Percentiles rank a stretch among this genome's conserved stretches.
phyloP scores from a whole-genome alignment of 2,113 vertebrate species.

The Xiphorhynchus elegans region DNA sequence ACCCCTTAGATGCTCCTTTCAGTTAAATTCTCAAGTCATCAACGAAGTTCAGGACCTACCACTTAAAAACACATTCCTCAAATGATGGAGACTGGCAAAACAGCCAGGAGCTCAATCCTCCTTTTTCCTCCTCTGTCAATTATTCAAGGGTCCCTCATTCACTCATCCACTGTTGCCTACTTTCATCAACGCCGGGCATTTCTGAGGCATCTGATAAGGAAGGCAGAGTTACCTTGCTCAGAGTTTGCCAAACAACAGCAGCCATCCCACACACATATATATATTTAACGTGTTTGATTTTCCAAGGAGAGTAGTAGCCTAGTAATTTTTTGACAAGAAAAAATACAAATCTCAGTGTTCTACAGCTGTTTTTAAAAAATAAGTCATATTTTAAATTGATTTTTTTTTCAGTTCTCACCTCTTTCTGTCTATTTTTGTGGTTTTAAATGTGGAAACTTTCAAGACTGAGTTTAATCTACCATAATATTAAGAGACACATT shows the following conservation, averaged over 20 bases:
- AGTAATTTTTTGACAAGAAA: background rate
- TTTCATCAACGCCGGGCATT: background rate
- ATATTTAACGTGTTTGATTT: background rate
- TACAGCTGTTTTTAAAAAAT: background rate
- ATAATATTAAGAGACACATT: background rate
- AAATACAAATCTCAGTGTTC: background rate
- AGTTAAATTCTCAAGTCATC: background rate
- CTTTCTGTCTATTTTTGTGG: background rate
- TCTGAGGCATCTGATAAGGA: conserved; percentile 21
- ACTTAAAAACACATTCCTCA: background rate
- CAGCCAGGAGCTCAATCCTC: background rate
- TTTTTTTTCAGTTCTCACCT: background rate
- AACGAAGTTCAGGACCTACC: background rate
- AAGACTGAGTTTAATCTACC: background rate
- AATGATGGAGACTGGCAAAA: background rate
- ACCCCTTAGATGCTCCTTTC: background rate
- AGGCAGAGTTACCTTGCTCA: background rate
- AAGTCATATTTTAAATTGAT: background rate
- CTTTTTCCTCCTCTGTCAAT: background rate
- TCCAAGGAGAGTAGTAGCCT: background rate
- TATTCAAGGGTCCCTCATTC: background rate
- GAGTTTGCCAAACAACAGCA: background rate
- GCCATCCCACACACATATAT: background rate
- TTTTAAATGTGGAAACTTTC: background rate
- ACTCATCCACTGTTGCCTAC: background rate